A percentile compares a stretch with the other conserved stretches of the same genome.
Conservation (phyloP, 2,797 vertebrate species). For the Synaphobranchus kaupii region DNA sequence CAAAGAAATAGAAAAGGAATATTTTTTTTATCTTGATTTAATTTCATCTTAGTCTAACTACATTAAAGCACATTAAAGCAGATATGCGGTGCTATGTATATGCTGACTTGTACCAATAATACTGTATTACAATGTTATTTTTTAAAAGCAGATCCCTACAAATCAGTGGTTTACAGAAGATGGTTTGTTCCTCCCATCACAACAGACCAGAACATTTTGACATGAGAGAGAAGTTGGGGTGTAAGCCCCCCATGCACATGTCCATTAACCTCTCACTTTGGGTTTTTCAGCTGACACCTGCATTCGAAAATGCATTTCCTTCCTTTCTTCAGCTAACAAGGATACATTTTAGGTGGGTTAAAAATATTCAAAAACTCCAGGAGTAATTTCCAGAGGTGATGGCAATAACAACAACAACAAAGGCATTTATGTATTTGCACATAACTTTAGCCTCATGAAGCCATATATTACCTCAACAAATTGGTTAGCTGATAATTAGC, state of each 20-base stretch:
- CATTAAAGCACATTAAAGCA: not conserved
- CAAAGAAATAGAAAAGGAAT: too few relatives aligned
- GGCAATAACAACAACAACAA: not conserved
- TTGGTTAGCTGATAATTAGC: too few relatives aligned
- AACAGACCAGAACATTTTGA: not conserved
- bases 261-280: not conserved
- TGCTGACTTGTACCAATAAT: not conserved
- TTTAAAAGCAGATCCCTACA: not conserved
- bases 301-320: not conserved
- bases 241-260: not conserved
- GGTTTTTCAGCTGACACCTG: not conserved
- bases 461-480: too few relatives aligned
- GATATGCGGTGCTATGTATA: too few relatives aligned
- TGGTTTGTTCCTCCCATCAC: not conserved
- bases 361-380: not conserved
- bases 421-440: too few relatives aligned
- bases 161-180: not conserved
- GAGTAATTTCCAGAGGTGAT: not conserved
- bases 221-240: not conserved
- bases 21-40: not conserved
- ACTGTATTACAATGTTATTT: not conserved
- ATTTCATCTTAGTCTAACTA: not conserved
- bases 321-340: not conserved
- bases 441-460: too few relatives aligned
- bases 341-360: constrained; percentile 7